Conservation (phyloP, 2,113 vertebrate species). For the Meles meles region DNA sequence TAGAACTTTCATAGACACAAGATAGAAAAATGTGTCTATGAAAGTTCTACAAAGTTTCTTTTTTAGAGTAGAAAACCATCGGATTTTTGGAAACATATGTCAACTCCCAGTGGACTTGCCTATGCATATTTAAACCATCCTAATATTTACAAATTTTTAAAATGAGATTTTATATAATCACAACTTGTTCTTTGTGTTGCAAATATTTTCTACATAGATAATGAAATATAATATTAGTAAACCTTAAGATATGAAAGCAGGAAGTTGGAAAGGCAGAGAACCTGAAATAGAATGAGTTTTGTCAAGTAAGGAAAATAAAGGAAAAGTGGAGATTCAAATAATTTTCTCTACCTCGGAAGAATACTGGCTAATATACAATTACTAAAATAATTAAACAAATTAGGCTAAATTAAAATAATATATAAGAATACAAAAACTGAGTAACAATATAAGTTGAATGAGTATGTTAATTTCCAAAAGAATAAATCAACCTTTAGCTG, state of each 20-base stretch:
- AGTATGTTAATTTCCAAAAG: neutral
- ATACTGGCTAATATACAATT: neutral
- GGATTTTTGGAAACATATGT: neutral
- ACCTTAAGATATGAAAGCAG: neutral
- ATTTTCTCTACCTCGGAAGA: neutral
- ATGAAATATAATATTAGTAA: neutral
- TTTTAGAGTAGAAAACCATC: neutral
- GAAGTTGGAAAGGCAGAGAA: neutral
- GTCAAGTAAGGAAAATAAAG: neutral
- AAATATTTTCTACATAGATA: neutral
- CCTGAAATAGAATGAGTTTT: neutral
- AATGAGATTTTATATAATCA: neutral
- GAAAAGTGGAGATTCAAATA: neutral
- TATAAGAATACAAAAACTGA: neutral
- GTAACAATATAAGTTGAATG: neutral
- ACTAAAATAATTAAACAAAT: neutral
- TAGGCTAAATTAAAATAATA: neutral
- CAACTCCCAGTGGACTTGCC: neutral
- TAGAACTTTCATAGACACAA: too few relatives aligned
- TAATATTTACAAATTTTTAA: neutral
- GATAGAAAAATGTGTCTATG: neutral
- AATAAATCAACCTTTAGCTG: neutral
- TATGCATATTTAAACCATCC: neutral
- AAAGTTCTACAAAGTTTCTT: neutral
- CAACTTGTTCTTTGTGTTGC: neutral